Evolutionary conservation across 1,140 invertebrate genomes (phyloP), one percentile per base, ranked within the genome.

Genomic region (Drosophila sechellia): DNA sequence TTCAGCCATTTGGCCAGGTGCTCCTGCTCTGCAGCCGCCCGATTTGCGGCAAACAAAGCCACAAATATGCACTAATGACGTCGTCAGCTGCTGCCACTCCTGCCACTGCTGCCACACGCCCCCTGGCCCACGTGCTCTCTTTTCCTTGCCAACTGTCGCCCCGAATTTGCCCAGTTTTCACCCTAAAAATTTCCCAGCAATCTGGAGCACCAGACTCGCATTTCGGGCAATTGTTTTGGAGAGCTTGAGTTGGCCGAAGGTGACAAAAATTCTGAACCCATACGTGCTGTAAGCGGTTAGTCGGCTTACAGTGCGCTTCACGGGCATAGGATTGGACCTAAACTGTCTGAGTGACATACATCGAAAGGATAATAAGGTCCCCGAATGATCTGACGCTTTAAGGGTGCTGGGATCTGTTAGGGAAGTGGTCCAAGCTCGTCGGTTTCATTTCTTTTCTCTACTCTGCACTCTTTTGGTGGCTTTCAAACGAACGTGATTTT

Each of bases 41-140:
- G 74, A 77, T 90, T 71, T 90, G 87, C 61, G 89, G 87, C 84
- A 90, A 90, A 90, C 80, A 89, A 89, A 89, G 84, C 87, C 89
- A 90, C 87, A 90, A 90, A 90, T 90, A 90, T 87, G 87, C 87
- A 90, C 89, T 90, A 90, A 90, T 90, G 87, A 90, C 79, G 79
- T 86, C 83, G 81, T 81, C 79, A 71, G 68, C 68, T 71, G 68
- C 40, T 56, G 63, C 35, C 63, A 31, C 61, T 52, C 46, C 20
- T 13, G 45, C 20, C 31, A 8, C 31, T 31, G 8, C 31, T 31
- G 31, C 31, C 31, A 31, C 31, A 20, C 35, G n/a, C 45, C 48
- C 25, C 17, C 27, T 10, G n/a, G 1, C 5, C 45, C 20, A 5
- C 15, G 11, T 12, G 48, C 22, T 10, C 22, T 1, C 46, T 1